Conservation (phyloP, 2,113 vertebrate species). For the Cygnus buccinator region DNA sequence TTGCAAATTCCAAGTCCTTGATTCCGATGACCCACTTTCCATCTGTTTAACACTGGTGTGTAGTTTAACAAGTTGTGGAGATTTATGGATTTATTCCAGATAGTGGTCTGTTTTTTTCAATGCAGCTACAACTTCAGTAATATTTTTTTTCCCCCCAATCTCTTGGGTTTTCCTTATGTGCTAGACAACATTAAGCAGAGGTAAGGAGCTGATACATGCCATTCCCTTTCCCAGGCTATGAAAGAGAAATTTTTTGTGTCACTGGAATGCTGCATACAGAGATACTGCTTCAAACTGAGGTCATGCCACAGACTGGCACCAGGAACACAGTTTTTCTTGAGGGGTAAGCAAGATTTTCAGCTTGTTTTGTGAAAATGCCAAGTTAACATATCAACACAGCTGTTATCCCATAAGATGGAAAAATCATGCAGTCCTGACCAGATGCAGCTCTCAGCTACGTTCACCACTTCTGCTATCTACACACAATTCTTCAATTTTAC, state of each 20-base stretch:
- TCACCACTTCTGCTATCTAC: not conserved
- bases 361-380: not conserved
- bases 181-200: not conserved
- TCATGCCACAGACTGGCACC: not conserved
- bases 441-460: not conserved
- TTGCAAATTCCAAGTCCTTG: not conserved
- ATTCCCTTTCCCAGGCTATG: not conserved
- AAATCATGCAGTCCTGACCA: not conserved
- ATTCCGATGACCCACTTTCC: not conserved
- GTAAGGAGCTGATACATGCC: not conserved
- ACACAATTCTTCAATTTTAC: not conserved
- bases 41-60: not conserved
- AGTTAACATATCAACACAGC: not conserved
- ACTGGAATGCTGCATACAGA: not conserved
- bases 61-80: not conserved
- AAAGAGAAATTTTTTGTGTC: not conserved
- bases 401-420: not conserved
- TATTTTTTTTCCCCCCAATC: not conserved
- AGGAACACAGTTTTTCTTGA: not conserved
- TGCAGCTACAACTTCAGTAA: fast-evolving
- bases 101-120: not conserved
- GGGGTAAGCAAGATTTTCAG: not conserved
- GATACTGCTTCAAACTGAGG: not conserved
- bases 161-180: not conserved
- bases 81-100: not conserved